Conservation (phyloP, 2,113 vertebrate genomes). For the Rhabdomys dilectus region DNA sequence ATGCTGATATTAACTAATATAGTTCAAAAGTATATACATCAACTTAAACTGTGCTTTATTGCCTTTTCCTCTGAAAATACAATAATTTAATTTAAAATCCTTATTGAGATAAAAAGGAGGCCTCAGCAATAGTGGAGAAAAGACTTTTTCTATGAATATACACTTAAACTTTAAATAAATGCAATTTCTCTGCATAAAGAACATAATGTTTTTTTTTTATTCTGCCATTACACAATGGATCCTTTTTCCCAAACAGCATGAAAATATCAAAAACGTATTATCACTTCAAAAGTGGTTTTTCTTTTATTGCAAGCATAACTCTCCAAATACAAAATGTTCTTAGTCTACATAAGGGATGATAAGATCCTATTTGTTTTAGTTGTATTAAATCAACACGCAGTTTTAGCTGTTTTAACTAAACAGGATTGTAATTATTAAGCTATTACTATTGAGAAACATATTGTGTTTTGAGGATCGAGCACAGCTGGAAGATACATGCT, state of each 20-base stretch:
- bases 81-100: neutral
- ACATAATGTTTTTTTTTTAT: neutral
- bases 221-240: neutral
- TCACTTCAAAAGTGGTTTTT: neutral
- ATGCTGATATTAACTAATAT: neutral
- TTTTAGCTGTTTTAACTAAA: constrained; percentile 58
- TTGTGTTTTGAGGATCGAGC: constrained; percentile 36
- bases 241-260: neutral
- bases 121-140: neutral
- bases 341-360: constrained; percentile 24
- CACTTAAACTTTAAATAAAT: constrained; percentile 1
- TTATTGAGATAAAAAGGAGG: constrained; percentile 44
- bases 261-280: neutral
- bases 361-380: constrained; percentile 55
- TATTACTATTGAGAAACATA: constrained; percentile 63
- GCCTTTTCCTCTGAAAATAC: neutral
- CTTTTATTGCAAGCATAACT: neutral
- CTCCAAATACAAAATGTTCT: constrained; percentile 44
- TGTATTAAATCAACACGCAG: constrained; percentile 57
- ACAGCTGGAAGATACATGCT: constrained; percentile 47
- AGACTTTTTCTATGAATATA: neutral
- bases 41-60: neutral
- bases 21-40: neutral
- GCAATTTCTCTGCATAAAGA: neutral
- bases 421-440: constrained; percentile 66